Evolutionary conservation across 64 coral and sea anemone genomes (phyloP).

Genomic region (Stichodactyla helianthus): DNA sequence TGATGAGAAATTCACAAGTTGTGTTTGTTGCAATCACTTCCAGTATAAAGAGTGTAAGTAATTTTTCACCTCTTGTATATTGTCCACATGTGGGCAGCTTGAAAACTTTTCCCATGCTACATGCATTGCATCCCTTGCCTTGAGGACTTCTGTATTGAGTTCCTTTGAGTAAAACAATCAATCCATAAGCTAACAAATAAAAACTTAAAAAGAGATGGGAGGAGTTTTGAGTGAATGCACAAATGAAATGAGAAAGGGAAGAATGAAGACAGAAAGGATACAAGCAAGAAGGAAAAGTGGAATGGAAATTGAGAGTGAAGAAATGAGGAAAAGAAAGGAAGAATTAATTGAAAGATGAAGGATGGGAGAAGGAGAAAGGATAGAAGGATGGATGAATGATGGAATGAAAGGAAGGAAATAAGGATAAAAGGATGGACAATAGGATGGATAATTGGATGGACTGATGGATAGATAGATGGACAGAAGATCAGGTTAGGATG

Average conservation of each 20-base stretch:
- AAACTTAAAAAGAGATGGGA: not conserved
- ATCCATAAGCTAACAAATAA: not conserved
- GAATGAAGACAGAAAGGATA: not conserved
- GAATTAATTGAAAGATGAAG: no score
- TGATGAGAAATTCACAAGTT: no score
- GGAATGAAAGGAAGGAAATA: no score
- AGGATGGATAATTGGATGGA: no score
- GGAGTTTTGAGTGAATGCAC: no score
- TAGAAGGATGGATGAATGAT: no score
- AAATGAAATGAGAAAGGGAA: no score
- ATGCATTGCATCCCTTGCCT: conserved; percentile 89
- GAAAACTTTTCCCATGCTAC: conserved; percentile 97
- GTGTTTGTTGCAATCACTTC: no score
- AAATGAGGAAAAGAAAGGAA: not conserved
- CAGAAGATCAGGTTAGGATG: no score
- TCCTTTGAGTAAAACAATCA: conserved; percentile 36
- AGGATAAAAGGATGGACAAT: no score
- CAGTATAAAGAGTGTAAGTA: not conserved
- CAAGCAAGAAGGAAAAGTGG: not conserved
- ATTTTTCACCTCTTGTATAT: conserved; percentile 87
- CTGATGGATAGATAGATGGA: no score
- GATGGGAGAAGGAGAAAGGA: no score
- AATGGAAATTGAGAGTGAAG: not conserved
- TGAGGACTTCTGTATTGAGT: conserved; percentile 69
- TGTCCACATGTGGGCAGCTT: conserved; percentile 73